phyloP scores from a whole-genome alignment of 2,888 invertebrate species.

The Conus canariensis region DNA sequence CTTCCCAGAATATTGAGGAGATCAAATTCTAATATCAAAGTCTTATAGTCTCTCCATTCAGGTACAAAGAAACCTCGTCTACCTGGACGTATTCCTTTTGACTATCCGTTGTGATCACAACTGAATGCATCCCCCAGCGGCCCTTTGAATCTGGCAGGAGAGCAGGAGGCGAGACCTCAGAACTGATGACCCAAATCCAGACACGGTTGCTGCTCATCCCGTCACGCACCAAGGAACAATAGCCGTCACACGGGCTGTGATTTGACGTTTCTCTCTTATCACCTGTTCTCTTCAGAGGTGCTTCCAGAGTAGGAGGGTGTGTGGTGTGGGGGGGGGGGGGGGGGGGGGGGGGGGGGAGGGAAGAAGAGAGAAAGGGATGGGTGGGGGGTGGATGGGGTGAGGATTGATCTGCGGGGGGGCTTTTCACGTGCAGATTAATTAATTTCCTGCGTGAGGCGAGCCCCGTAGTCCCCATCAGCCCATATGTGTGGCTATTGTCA shows the following conservation, averaged over 20 bases:
- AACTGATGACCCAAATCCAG: not conserved
- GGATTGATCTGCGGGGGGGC: no score
- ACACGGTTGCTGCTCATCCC: not conserved
- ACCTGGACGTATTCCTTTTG: no score
- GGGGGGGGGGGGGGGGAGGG: not conserved
- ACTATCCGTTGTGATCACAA: no score
- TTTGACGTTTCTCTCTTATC: not conserved
- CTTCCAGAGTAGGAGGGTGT: not conserved
- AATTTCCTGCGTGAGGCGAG: constrained; percentile 31
- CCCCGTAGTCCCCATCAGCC: not conserved
- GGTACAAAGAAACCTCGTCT: no score
- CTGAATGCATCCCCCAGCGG: no score
- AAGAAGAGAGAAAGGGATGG: not conserved
- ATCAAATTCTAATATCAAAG: no score
- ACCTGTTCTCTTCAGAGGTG: constrained; percentile 4
- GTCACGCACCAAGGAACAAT: not conserved
- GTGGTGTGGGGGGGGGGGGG: not conserved
- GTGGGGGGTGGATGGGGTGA: not conserved
- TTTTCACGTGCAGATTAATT: constrained; percentile 32
- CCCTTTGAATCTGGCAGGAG: no score
- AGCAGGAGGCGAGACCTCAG: not conserved
- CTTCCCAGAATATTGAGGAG: no score
- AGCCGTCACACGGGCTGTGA: not conserved
- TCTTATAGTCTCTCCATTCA: no score
- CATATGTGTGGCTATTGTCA: constrained; percentile 11